Base-by-base conservation (phyloP, 2,888 invertebrate species). In the Caenorhabditis becei region DNA sequence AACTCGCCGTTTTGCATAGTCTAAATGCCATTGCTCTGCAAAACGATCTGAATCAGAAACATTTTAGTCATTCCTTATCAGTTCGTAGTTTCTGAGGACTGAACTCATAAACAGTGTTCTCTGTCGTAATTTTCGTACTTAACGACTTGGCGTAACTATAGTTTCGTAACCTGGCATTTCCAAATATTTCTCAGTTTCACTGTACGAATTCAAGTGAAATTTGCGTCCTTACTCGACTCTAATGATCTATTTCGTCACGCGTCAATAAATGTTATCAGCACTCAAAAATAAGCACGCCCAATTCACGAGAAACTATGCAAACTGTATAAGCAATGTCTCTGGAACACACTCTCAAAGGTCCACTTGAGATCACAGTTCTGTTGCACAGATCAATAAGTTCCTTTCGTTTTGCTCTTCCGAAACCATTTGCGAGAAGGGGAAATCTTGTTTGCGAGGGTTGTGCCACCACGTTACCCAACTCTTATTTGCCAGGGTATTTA, bases 181-280 rank as follows among this genome's bases (percentile, higher is more conserved):
- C n/a, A n/a, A 10, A 10, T 16, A 16, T n/a, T 47, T 47, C 18
- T 4, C 2, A 2, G n/a, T 18, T 5, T 47, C 20, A n/a, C 47
- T 47, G 47, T 7, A n/a, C 23, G 11, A 7, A 28, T 23, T 1
- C 1, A 8, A 63, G 23, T 47, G 44, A 61, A 41, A 41, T 11
- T 41, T 41, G n/a, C 53, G 51, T 62, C 49, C 37, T 53, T 35
- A 35, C 16, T 28, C 51, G 61, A 49, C 66, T 75, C 47, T 66
- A 75, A 66, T 61, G 59, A 66, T 66, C 75, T 75, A 18, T 75
- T 75, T 75, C 75, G 54, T 66, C 75, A 75, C 53, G 41, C 66
- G 74, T 65, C 74, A 74, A 74, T 74, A 74, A 74, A 75, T 37
- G 75, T 75, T 75, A 75, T 75, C 75, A 75, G 66, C 28, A 41